Evolutionary conservation across 1,140 invertebrate species (phyloP), one percentile per base, ranked within the genome.

Genomic region (Orchesella cincta): DNA sequence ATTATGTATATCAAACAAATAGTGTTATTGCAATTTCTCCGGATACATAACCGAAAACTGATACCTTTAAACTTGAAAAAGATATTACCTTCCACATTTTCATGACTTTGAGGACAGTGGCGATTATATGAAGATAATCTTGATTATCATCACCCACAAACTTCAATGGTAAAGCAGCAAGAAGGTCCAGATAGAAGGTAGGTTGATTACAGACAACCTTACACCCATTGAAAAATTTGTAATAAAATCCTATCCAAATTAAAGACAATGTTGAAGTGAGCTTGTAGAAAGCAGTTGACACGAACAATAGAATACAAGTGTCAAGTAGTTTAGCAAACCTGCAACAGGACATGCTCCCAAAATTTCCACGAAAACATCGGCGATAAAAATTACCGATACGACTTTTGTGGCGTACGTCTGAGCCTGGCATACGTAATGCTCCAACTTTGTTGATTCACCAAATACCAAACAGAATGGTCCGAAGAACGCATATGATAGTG

Each of bases 291-390:
- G 34, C n/a, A n/a, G n/a, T n/a, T n/a, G n/a, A n/a, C n/a, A n/a
- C n/a, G n/a, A n/a, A n/a, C n/a, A n/a, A n/a, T n/a, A n/a, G n/a
- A n/a, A n/a, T n/a, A n/a, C n/a, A n/a, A n/a, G n/a, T n/a, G n/a
- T n/a, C n/a, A n/a, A n/a, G n/a, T n/a, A n/a, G n/a, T n/a, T n/a
- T n/a, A n/a, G n/a, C 14, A 28, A 52, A 81, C 80, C 80, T 29
- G 54, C 18, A 12, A 81, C 80, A 20, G 80, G 78, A 76, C n/a
- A 46, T 12, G 75, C 74, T 1, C 52, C 34, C 14, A 71, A 51
- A 18, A 82, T 79, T 76, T 82, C 81, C 12, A 80, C 64, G 46
- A 79, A 67, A 0, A 81, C 62, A 46, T 81, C 80, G 18, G 54
- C 26, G 1, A 80, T 73, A 75, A 57, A 73, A 0, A 73, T 2